Percentiles rank a stretch among this genome's conserved stretches.
Evolutionary conservation across 1,140 invertebrate genomes (phyloP).

Genomic region (Globodera rostochiensis): DNA sequence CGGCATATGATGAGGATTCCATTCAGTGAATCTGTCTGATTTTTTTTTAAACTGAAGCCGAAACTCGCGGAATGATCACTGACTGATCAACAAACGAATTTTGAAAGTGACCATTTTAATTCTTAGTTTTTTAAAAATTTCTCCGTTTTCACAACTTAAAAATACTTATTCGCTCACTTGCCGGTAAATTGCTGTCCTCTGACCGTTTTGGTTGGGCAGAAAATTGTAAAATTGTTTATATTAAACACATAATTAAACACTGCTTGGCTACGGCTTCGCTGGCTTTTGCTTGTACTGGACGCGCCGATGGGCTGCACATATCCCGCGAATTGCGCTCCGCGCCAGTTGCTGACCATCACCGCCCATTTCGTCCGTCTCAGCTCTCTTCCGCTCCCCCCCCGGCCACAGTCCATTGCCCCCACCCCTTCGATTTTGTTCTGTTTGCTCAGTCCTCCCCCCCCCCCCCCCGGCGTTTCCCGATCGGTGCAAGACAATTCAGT

Average conservation of each 20-base stretch:
- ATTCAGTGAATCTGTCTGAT: too few relatives aligned
- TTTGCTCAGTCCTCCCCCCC: neutral
- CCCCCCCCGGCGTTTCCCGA: neutral
- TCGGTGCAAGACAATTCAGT: too few relatives aligned
- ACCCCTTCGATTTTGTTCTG: neutral
- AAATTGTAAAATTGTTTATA: neutral
- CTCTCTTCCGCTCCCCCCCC: neutral
- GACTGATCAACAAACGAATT: too few relatives aligned
- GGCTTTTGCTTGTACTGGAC: neutral
- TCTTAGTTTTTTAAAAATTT: too few relatives aligned
- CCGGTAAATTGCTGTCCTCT: too few relatives aligned
- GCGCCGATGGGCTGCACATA: neutral
- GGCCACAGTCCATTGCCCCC: neutral
- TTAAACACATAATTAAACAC: neutral
- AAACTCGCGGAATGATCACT: too few relatives aligned
- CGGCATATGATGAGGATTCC: neutral
- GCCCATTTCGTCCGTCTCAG: neutral
- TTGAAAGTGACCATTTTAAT: too few relatives aligned
- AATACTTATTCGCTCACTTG: too few relatives aligned
- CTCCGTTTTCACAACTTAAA: too few relatives aligned
- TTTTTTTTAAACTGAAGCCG: too few relatives aligned
- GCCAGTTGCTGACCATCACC: neutral
- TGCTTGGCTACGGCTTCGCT: neutral
- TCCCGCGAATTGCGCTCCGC: neutral
- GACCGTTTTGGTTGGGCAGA: too few relatives aligned